Base-by-base conservation (phyloP, 2,888 invertebrate species). In the Scaptomyza cyrtandrae region DNA sequence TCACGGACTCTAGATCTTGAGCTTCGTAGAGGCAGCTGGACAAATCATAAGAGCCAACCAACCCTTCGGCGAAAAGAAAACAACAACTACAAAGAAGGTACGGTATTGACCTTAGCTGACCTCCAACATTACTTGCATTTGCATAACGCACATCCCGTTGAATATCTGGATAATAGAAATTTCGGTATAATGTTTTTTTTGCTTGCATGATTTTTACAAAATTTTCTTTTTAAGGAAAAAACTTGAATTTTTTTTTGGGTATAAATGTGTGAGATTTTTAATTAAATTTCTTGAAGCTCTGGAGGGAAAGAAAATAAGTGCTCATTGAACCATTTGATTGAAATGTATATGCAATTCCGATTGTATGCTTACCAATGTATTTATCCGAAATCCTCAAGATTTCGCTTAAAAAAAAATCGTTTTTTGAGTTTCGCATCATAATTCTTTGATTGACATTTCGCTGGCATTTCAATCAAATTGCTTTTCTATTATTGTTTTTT, bases 101-200 rank as follows among this genome's bases (percentile, higher is more conserved):
- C 83, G 74, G 71, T 46, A 24, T 45, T 90, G 90, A 90, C 90
- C 91, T 85, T 52, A 58, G 77, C 77, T 90, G 91, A 90, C 89
- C 90, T 82, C 64, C 73, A 77, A 80, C 87, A 75, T 68, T 82
- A 69, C 62, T 60, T 74, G 78, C 81, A 90, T 90, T 90, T 90
- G 90, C 90, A 90, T 90, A 88, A 58, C 55, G 48, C 43, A 52
- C 39, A 61, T 71, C 72, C 52, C 61, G 46, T 76, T 71, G 64
- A 70, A 71, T 70, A 73, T 75, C 39, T 67, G 55, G 37, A 71
- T 67, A 74, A 72, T 64, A 61, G 43, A 56, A 62, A 54, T 57
- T 62, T 49, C 14, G 11, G 35, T 24, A 3, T 1, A n/a, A 19
- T 29, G 10, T 44, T 54, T 56, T 58, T 49, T 49, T 55, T 63